A percentile compares a stretch with the other conserved stretches of the same genome.
Evolutionary conservation across 2,113 vertebrate genomes (phyloP).

Genomic region (Neolamprologus brichardi): DNA sequence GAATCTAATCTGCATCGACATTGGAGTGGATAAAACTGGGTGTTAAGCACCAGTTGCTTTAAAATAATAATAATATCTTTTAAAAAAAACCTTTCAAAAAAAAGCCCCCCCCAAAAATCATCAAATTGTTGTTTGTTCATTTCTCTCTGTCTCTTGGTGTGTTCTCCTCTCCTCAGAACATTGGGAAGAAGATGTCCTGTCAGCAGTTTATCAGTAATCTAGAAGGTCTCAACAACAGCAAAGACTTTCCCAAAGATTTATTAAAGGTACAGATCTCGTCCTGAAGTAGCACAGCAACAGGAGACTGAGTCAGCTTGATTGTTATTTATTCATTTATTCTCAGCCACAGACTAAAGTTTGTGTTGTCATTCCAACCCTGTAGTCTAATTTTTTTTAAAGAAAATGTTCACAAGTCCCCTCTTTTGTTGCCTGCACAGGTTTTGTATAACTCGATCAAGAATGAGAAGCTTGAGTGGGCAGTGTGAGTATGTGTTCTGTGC

Average conservation of each 20-base stretch:
- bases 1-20: background rate
- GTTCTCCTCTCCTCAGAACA: slow-evolving; percentile 79
- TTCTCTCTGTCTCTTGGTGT: background rate
- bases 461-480: slow-evolving; percentile 96
- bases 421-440: slow-evolving; percentile 68
- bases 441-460: slow-evolving; percentile 98
- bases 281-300: background rate
- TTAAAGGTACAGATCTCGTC: slow-evolving; percentile 80
- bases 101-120: background rate
- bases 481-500: slow-evolving; percentile 79
- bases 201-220: slow-evolving; percentile 94
- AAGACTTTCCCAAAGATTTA: slow-evolving; percentile 92
- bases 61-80: background rate
- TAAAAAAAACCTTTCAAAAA: background rate
- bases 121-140: background rate
- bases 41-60: background rate
- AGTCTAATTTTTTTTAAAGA: background rate
- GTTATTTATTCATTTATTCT: background rate
- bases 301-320: background rate
- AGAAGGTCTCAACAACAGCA: slow-evolving; percentile 88
- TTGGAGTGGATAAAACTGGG: background rate
- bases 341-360: background rate
- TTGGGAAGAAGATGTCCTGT: slow-evolving; percentile 97
- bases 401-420: background rate
- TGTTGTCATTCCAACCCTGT: background rate